These are phyloP conservation scores for Margarornis squamiger DNA, from an alignment of 2,797 vertebrate species.

Conservation along the genomic window DNA sequence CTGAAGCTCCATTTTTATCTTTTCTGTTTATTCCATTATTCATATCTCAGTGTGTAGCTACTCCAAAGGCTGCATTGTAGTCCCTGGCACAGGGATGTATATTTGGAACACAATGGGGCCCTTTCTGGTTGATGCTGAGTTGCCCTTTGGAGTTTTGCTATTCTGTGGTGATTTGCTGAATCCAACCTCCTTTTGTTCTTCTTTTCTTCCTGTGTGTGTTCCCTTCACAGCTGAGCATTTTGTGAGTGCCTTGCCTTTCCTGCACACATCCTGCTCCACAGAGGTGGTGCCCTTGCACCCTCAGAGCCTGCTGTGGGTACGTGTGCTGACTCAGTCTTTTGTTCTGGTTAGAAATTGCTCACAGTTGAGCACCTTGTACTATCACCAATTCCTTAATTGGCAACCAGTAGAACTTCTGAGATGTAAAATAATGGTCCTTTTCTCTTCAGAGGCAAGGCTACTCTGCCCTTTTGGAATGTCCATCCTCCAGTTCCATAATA, in stretches of 20 bases:
- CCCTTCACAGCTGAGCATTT: neutral
- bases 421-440: neutral
- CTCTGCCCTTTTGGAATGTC: neutral
- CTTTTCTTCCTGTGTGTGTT: neutral
- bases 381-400: neutral
- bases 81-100: neutral
- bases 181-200: neutral
- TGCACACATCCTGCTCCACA: neutral
- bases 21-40: conserved; percentile 35
- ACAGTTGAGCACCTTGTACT: neutral
- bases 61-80: neutral
- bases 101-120: neutral
- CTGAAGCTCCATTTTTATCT: conserved; percentile 7
- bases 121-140: neutral
- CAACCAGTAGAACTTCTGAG: neutral
- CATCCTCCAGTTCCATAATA: neutral
- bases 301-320: neutral
- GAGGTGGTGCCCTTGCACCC: neutral
- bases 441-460: neutral
- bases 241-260: neutral
- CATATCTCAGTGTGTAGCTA: neutral
- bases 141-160: neutral
- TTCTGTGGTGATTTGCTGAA: neutral
- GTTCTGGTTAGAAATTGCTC: neutral
- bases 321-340: neutral